A percentile compares a stretch with the other conserved stretches of the same genome.
phyloP scores from a whole-genome alignment of 2,888 invertebrate genomes.

The Cheilosia vernalis region DNA sequence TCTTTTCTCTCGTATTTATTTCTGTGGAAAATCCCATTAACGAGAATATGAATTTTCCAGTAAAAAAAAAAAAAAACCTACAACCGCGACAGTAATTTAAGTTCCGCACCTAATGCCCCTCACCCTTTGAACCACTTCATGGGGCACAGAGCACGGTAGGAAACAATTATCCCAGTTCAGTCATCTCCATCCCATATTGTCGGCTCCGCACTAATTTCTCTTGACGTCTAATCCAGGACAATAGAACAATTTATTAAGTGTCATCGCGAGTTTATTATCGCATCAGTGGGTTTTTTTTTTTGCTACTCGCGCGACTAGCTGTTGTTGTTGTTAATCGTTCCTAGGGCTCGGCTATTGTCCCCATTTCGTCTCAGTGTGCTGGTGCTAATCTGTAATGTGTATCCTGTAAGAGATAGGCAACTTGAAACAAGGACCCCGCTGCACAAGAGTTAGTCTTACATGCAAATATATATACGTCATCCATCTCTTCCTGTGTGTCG shows the following conservation, averaged over 20 bases:
- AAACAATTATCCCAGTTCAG: slow-evolving; percentile 58
- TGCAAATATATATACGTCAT: slow-evolving; percentile 6
- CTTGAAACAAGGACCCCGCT: slow-evolving; percentile 36
- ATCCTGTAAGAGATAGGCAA: slow-evolving; percentile 57
- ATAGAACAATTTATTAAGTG: slow-evolving; percentile 69
- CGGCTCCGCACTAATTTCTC: slow-evolving; percentile 56
- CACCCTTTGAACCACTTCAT: slow-evolving; percentile 14
- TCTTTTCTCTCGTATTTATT: slow-evolving; percentile 19
- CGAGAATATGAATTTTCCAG: slow-evolving; percentile 13
- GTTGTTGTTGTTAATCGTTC: slow-evolving; percentile 62
- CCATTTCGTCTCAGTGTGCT: slow-evolving; percentile 44
- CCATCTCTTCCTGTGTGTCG: background rate
- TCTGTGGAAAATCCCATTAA: slow-evolving; percentile 10
- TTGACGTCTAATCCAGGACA: slow-evolving; percentile 69
- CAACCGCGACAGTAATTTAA: slow-evolving; percentile 52
- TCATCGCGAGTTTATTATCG: slow-evolving; percentile 67
- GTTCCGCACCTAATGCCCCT: slow-evolving; percentile 2
- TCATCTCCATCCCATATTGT: slow-evolving; percentile 18
- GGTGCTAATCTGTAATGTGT: slow-evolving; percentile 53
- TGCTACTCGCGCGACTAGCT: too few species aligned
- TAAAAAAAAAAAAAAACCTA: background rate
- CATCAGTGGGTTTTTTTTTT: slow-evolving; percentile 42
- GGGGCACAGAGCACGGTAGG: slow-evolving; percentile 22
- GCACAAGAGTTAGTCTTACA: slow-evolving; percentile 37
- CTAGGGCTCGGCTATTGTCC: slow-evolving; percentile 66